Evolutionary conservation across 53 echinoderm and acorn worm genomes (phyloP), one percentile per base, ranked within the genome.

Genomic region (Stichopus horrens): DNA sequence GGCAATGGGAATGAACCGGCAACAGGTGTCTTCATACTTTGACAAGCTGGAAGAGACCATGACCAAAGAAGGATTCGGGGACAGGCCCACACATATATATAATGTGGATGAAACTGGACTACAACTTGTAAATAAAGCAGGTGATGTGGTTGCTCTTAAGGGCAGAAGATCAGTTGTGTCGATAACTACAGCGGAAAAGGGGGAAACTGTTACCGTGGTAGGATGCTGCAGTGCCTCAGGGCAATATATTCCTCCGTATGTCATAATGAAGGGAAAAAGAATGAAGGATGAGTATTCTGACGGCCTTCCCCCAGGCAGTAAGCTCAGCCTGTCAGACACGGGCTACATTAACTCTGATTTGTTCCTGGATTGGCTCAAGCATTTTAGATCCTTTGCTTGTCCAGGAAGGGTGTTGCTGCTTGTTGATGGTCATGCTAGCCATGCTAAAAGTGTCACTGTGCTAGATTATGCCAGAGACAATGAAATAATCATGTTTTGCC

Each of bases 41-140:
- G 76, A 80, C 76, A 78, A 53, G 58, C 78, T 91, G 10, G 88
- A 77, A 67, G 53, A 13, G 20, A 57, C 89, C 56, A 53, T 89
- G 73, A 89, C 89, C 77, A 65, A 86, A 3, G 92, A 87, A 80
- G 82, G 75, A 2, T 83, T 92, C 5, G 76, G 67, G 9, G 21
- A 88, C 5, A 21, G 78, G 58, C 75, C 90, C 5, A 73, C 81
- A 6, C 86, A 58, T 22, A 80, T 90, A 5, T 92, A 87, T 21
- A 92, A 92, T 87, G 82, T 92, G 5, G 90, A 92, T 54, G 92
- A 92, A 58, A 68, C 90, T 10, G 90, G 92, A 8, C 88, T 73
- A 8, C 54, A 84, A 0, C 65, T 89, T 77, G 85, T 85, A 6
- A 92, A 89, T 52, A 57, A 23, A 8, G 79, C 92, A 68, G 87